Base-by-base conservation (phyloP, 2,888 invertebrate species). In the Meandrusa payeni region DNA sequence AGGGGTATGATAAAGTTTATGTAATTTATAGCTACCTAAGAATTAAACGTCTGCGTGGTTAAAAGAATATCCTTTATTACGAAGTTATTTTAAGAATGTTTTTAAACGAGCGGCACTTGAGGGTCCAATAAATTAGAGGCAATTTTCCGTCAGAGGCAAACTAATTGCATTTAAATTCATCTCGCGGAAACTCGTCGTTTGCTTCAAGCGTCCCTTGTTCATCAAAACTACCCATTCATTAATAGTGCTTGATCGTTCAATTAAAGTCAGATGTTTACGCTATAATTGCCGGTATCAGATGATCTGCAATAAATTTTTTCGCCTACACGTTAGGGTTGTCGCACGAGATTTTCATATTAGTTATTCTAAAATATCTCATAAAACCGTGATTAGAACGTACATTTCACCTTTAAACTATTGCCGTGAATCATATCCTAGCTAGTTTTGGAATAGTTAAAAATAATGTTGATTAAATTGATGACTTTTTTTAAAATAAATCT, bases 181-280 rank as follows among this genome's bases (percentile, higher is more conserved):
- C 12, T 39, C 12, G 39, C 27, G 11, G 23, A 39, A 23, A 27
- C 28, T 28, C 33, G 20, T 33, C 44, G 44, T 45, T 34, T 33
- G 11, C 39, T 34, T 28, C 7, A 23, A 33, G 23, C 39, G 23
- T 26, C 17, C 20, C 44, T 45, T 45, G 39, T 45, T 23, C 39
- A 45, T 45, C 38, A 39, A 33, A 39, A 34, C 27, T 28, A 45
- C 22, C 34, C 44, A n/a, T 28, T 45, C 34, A 45, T 45, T 39
- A 44, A 29, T 32, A 15, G 27, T 9, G 19, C 39, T 23, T 45
- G 44, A 45, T 45, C 28, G 44, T 39, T 45, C 44, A 45, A 45
- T 45, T 45, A 45, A 29, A 45, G 39, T 45, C 44, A 28, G 32
- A 39, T 28, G 39, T 45, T 39, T 45, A 39, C 33, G 28, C 23